phyloP scores from a whole-genome alignment of 2,113 vertebrate species.

The Pseudopodoces humilis region DNA sequence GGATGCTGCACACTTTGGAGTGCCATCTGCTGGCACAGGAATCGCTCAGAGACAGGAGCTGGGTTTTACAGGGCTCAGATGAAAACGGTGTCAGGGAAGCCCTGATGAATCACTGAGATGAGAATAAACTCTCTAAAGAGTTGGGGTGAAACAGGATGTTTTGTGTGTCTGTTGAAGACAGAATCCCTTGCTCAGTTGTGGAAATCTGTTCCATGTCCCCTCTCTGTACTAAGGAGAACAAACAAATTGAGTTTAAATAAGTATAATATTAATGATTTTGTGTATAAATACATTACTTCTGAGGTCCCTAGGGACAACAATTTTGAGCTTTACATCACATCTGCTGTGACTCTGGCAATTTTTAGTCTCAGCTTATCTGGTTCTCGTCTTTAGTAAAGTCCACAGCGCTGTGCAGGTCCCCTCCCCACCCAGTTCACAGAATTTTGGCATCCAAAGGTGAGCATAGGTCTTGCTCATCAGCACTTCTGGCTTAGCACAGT shows the following conservation, averaged over 20 bases:
- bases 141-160: not conserved
- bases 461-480: not conserved
- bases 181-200: not conserved
- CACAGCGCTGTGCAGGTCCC: not conserved
- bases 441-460: not conserved
- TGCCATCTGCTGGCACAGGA: slow-evolving; percentile 52
- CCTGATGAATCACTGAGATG: not conserved
- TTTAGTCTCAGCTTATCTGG: not conserved
- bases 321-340: not conserved
- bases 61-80: not conserved
- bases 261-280: not conserved
- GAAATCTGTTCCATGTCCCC: not conserved
- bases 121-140: not conserved
- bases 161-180: not conserved
- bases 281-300: not conserved
- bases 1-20: not conserved
- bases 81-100: not conserved
- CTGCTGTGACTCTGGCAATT: not conserved
- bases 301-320: not conserved
- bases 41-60: not conserved
- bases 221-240: not conserved
- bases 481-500: not conserved
- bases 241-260: not conserved
- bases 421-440: not conserved
- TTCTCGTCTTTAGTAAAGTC: not conserved